These are phyloP conservation scores for Corythornis vintsioides DNA, from an alignment of 2,113 vertebrate species.

Conservation along the genomic window DNA sequence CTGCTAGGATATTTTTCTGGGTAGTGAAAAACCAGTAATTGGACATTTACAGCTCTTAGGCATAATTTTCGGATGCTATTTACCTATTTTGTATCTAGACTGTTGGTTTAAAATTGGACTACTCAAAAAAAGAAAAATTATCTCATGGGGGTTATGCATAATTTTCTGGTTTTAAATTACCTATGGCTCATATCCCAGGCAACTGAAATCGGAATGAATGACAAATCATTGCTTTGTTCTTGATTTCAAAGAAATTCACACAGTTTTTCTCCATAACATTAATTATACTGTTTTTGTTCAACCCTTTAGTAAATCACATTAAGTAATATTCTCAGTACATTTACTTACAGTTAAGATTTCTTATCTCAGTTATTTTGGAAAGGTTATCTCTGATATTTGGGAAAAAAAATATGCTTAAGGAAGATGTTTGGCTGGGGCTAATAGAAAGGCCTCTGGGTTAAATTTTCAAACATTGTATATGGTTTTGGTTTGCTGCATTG, in stretches of 20 bases:
- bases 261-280: background rate
- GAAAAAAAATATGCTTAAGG: background rate
- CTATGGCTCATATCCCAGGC: background rate
- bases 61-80: background rate
- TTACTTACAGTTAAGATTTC: background rate
- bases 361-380: too few species aligned
- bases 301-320: background rate
- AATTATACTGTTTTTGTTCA: background rate
- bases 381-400: background rate
- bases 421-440: background rate
- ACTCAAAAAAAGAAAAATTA: background rate
- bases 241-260: background rate
- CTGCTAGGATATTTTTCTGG: background rate
- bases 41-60: background rate
- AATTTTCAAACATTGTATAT: background rate
- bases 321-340: slow-evolving; percentile 12
- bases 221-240: background rate
- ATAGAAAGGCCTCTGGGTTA: background rate
- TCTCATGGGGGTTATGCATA: background rate
- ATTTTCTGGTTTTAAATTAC: background rate
- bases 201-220: background rate
- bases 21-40: background rate
- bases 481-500: background rate
- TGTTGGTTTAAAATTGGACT: background rate
- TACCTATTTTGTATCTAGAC: background rate